phyloP scores from a whole-genome alignment of 2,797 vertebrate species.

The Sebastes miniatus region DNA sequence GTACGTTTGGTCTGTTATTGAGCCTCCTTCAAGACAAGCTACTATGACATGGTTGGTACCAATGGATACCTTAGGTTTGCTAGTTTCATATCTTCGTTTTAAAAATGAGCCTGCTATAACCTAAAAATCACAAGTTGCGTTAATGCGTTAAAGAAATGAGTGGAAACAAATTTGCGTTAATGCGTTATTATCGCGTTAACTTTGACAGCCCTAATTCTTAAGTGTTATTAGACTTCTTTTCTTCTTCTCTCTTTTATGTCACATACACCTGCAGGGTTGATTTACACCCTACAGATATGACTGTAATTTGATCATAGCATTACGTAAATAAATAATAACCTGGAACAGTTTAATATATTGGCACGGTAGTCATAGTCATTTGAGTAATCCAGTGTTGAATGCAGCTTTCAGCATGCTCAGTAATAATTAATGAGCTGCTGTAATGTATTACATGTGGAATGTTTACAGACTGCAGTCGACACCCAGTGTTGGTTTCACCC shows the following conservation, averaged over 20 bases:
- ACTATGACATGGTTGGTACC: too few relatives aligned
- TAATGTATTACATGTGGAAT: conserved; percentile 9
- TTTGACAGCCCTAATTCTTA: too few relatives aligned
- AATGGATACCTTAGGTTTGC: too few relatives aligned
- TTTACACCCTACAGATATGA: neutral
- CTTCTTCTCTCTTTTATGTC: neutral
- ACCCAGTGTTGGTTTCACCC: neutral
- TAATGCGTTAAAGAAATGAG: too few relatives aligned
- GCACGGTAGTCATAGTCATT: neutral
- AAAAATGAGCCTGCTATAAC: too few relatives aligned
- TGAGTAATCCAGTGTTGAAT: conserved; percentile 35
- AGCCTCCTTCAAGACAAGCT: too few relatives aligned
- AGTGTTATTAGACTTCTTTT: neutral
- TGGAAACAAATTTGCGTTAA: too few relatives aligned
- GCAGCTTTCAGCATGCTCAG: neutral
- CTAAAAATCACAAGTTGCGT: too few relatives aligned
- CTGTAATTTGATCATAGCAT: neutral
- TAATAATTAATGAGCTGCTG: conserved; percentile 11
- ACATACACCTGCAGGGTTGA: neutral
- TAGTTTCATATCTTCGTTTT: too few relatives aligned
- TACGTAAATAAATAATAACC: conserved; percentile 32
- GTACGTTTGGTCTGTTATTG: too few relatives aligned
- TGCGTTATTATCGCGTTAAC: too few relatives aligned
- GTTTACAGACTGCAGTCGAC: neutral
- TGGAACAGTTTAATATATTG: conserved; percentile 16